Evolutionary conservation across 2,797 vertebrate genomes (phyloP), one percentile per base, ranked within the genome.

Genomic region (Potorous gilbertii): DNA sequence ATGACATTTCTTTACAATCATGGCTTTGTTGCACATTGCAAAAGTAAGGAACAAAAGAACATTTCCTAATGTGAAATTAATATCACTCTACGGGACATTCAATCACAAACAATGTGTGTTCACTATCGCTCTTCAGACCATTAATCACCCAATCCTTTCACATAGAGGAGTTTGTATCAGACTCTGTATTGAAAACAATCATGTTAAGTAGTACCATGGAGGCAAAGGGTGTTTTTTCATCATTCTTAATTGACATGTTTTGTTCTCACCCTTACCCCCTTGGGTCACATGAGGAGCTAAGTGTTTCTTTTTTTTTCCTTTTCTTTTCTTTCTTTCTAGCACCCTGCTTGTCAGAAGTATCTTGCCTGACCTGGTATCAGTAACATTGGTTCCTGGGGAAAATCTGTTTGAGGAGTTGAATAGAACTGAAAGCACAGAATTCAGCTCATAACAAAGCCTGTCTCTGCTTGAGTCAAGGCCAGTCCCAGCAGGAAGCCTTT

Each of bases 291-390:
- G 87, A 50, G 81, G 74, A 96, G 55, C 34, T 18, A 55, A 81
- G 94, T 40, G 16, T 81, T 40, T 31, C 2, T 66, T 66, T 93
- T 59, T 28, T 28, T 93, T 56, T 28, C 24, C 11, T 29, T 59
- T 31, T 57, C 34, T 74, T n/a, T 74, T 74, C 62, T 21, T 74
- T 74, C 56, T 56, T 56, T 56, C 56, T 56, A 56, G 56, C 50
- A 56, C 90, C 50, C 91, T 96, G 95, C 21, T 96, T 91, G 91
- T 56, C 91, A 95, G 34, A 89, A 95, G 91, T 96, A 94, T 97
- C 96, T 95, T 95, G 24, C 87, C 27, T 96, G 92, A 95, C 54
- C 40, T 94, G 18, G 4, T 55, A 52, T 93, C 52, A 96, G 31
- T 92, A 55, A 91, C 56, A 46, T 40, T 59, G 54, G 94, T 54